These are phyloP conservation scores for Actinemys pallida DNA, from an alignment of 2,113 vertebrate species.

Conservation along the genomic window DNA sequence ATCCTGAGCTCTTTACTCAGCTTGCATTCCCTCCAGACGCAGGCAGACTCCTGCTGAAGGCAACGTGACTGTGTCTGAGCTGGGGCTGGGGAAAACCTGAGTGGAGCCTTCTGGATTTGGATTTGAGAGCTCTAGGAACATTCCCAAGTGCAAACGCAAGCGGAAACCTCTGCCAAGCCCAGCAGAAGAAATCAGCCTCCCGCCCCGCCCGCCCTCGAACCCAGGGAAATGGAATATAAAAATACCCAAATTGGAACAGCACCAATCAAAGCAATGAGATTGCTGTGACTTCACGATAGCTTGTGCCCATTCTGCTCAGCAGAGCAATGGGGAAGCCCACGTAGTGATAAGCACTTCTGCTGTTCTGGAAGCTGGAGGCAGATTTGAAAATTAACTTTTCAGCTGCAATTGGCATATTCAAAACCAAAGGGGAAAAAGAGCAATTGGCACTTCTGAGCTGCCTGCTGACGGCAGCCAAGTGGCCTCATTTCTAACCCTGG, in stretches of 20 bases:
- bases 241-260: background rate
- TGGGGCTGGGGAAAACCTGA: background rate
- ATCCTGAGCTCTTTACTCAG: background rate
- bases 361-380: background rate
- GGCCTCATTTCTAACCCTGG: background rate
- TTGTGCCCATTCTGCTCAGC: background rate
- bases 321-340: background rate
- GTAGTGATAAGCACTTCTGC: background rate
- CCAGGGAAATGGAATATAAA: background rate
- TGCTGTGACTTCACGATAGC: background rate
- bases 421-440: background rate
- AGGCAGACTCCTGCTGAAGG: background rate
- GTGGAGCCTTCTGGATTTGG: background rate
- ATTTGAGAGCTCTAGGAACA: background rate
- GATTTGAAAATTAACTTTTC: background rate
- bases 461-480: background rate
- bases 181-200: background rate
- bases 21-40: background rate
- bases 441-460: background rate
- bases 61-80: background rate
- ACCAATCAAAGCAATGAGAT: background rate
- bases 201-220: background rate
- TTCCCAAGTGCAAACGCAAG: background rate
- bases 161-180: background rate
- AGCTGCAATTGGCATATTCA: background rate